Evolutionary conservation across 2,888 invertebrate species (phyloP).

Genomic region (Idaea dimidiata): DNA sequence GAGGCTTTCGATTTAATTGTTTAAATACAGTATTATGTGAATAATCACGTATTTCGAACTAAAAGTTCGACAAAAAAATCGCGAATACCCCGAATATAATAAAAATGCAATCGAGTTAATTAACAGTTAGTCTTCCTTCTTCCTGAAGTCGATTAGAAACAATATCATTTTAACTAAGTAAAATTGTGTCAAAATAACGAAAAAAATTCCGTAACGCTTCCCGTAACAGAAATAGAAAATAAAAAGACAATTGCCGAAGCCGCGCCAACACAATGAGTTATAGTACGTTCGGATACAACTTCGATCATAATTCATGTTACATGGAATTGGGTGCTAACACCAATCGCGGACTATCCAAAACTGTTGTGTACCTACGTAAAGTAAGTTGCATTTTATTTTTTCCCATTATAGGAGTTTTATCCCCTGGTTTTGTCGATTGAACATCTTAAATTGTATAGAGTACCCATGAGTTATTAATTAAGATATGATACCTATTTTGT

Average conservation of each 20-base stretch:
- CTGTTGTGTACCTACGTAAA: slow-evolving; percentile 6
- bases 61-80: too few relatives aligned
- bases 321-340: slow-evolving; percentile 15
- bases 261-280: slow-evolving; percentile 9
- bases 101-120: too few relatives aligned
- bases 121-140: too few relatives aligned
- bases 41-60: background rate
- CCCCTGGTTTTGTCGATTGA: too few relatives aligned
- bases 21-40: background rate
- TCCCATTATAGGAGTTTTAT: background rate
- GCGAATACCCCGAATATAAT: too few relatives aligned
- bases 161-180: background rate
- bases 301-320: slow-evolving; percentile 15
- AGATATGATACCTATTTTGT: too few relatives aligned
- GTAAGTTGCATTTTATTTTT: background rate
- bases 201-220: background rate
- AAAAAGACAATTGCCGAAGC: slow-evolving; percentile 9
- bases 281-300: slow-evolving; percentile 13
- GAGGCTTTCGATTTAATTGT: slow-evolving; percentile 25
- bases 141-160: too few relatives aligned
- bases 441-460: too few relatives aligned
- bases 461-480: too few relatives aligned
- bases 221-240: background rate
- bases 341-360: slow-evolving; percentile 15
- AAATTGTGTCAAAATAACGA: background rate